These are phyloP conservation scores for Panonychus citri DNA, from an alignment of 1,140 invertebrate genomes.

Conservation along the genomic window DNA sequence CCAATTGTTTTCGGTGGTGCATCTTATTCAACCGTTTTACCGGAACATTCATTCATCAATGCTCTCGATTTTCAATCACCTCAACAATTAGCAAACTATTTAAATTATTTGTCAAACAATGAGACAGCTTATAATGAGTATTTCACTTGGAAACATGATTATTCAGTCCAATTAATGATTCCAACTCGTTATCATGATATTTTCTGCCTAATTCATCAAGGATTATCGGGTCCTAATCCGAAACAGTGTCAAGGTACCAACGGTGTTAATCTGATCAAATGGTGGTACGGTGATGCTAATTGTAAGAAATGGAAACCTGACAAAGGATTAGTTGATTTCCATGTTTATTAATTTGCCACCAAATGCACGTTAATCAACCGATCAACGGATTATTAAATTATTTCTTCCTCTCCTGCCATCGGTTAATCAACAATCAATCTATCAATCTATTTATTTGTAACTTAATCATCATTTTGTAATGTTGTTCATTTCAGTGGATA, in stretches of 20 bases:
- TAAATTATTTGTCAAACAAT: constrained; percentile 15
- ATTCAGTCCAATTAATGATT: neutral
- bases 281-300: neutral
- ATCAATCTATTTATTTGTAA: no score
- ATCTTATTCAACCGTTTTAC: constrained; percentile 20
- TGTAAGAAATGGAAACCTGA: neutral
- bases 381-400: no score
- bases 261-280: neutral
- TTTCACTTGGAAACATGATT: constrained; percentile 19
- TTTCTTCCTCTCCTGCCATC: no score
- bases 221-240: neutral
- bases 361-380: no score
- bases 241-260: neutral
- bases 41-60: constrained; percentile 24
- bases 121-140: constrained; percentile 18
- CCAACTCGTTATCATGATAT: neutral
- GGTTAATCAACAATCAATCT: no score
- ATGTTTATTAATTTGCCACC: no score
- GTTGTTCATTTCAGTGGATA: no score
- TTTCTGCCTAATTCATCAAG: neutral
- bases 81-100: constrained; percentile 16
- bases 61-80: constrained; percentile 17
- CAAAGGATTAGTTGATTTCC: no score
- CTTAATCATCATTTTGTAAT: no score
- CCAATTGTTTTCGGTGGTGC: constrained; percentile 23